Evolutionary conservation across 2,797 vertebrate genomes (phyloP).

Genomic region (Gephyroberyx darwinii): DNA sequence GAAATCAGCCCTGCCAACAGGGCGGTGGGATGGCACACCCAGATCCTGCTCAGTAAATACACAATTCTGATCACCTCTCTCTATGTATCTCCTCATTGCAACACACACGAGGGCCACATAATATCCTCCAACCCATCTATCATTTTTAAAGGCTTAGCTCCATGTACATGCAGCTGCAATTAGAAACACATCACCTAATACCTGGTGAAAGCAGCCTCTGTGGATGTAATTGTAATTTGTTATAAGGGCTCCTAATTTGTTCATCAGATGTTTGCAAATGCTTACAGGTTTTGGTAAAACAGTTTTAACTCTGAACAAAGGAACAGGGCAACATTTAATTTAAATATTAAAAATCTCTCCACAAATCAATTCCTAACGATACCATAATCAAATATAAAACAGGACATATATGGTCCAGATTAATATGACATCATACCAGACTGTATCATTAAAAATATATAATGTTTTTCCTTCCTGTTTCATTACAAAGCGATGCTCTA

Average conservation of each 20-base stretch:
- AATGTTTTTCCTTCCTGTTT: not conserved
- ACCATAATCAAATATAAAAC: not conserved
- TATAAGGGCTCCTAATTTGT: conserved; percentile 17
- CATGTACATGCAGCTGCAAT: conserved; percentile 22
- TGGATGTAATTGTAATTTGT: conserved; percentile 10
- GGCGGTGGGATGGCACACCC: conserved; percentile 21
- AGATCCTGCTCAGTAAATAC: conserved; percentile 23
- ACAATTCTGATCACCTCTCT: not conserved
- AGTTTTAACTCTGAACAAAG: conserved; percentile 17
- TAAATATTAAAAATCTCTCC: not conserved
- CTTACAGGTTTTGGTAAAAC: conserved; percentile 15
- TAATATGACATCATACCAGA: not conserved
- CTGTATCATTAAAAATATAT: not conserved
- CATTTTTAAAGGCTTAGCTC: conserved; percentile 3
- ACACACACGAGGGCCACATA: not conserved
- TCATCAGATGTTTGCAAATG: conserved; percentile 7
- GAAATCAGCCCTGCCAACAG: conserved; percentile 6
- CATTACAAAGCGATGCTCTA: not conserved
- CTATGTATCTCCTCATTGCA: conserved; percentile 1
- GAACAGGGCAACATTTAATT: not conserved
- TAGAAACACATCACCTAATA: not conserved
- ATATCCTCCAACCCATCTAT: not conserved
- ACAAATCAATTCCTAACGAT: not conserved
- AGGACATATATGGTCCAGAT: not conserved
- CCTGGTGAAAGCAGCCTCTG: not conserved